Conservation (phyloP, 1,140 invertebrate species). For the Aphis craccivora region DNA sequence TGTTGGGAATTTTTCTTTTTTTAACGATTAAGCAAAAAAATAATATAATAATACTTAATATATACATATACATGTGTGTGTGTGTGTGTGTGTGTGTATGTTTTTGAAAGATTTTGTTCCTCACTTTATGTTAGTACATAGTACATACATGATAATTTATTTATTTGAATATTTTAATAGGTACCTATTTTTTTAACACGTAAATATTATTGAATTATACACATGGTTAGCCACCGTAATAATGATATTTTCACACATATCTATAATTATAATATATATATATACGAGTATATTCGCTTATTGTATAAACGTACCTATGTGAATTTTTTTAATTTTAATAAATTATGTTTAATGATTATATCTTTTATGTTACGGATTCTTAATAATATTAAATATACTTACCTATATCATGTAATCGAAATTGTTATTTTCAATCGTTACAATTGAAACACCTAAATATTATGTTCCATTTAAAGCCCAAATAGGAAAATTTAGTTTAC, state of each 20-base stretch:
- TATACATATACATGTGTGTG: neutral
- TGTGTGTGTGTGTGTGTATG: no score
- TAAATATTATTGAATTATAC: conserved; percentile 15
- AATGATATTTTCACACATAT: neutral
- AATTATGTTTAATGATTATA: conserved; percentile 22
- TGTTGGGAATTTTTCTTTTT: neutral
- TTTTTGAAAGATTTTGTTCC: conserved; percentile 32
- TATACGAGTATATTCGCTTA: neutral
- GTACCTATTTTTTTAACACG: neutral
- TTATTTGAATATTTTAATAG: conserved; percentile 12
- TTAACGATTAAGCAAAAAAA: neutral
- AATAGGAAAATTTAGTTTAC: no score
- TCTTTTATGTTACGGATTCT: neutral
- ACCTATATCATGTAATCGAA: neutral
- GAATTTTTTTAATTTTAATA: conserved; percentile 37
- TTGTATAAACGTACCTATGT: neutral
- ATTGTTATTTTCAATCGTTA: neutral
- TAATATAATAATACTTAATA: neutral
- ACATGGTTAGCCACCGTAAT: neutral
- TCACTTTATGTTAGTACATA: neutral
- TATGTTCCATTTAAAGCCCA: no score
- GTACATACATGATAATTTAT: neutral
- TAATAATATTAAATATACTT: neutral
- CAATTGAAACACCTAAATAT: neutral
- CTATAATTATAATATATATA: no score